Evolutionary conservation across 2,113 vertebrate genomes (phyloP).

Genomic region (Gnathonemus echidnorhynchus): DNA sequence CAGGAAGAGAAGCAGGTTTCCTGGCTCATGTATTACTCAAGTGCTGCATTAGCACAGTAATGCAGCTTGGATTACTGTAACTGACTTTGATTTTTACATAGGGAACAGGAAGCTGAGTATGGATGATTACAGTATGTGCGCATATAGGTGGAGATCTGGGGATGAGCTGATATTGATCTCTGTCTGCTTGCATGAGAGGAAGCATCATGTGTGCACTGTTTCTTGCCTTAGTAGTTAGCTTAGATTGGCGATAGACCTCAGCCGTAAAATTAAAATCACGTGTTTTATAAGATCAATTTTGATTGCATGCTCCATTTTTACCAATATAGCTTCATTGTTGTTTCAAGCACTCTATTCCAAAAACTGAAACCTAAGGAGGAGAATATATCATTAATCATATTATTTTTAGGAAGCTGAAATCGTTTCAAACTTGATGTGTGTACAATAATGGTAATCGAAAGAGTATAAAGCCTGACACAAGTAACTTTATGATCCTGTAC

Average conservation of each 20-base stretch:
- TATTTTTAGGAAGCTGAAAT: neutral
- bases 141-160: neutral
- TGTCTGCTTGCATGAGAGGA: neutral
- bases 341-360: neutral
- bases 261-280: slow-evolving; percentile 43
- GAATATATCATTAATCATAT: neutral
- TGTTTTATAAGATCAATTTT: slow-evolving; percentile 47
- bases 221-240: slow-evolving; percentile 28
- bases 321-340: neutral
- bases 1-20: neutral
- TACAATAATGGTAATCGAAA: neutral
- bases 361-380: neutral
- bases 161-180: neutral
- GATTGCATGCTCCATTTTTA: neutral
- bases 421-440: neutral
- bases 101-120: neutral
- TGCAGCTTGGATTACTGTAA: neutral
- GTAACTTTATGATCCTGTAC: neutral
- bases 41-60: neutral
- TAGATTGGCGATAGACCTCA: slow-evolving; percentile 37
- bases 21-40: neutral
- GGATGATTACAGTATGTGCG: neutral
- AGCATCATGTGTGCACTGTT: slow-evolving; percentile 32
- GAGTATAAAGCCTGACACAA: neutral
- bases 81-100: neutral